A percentile compares a stretch with the other conserved stretches of the same genome.
phyloP scores from a whole-genome alignment of 1,140 invertebrate species.

The Lordiphosa collinella region DNA sequence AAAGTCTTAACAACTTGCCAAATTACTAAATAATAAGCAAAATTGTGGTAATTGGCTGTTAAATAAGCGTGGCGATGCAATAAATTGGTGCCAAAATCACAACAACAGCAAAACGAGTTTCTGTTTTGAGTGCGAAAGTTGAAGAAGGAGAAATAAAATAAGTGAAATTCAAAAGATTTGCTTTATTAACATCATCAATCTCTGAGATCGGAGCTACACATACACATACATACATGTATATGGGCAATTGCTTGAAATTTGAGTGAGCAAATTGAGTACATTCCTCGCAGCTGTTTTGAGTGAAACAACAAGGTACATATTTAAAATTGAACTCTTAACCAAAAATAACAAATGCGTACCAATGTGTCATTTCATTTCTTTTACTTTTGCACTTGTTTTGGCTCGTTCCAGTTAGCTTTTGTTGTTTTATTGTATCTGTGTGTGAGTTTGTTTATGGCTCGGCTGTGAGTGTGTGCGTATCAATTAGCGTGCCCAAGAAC shows the following conservation, averaged over 20 bases:
- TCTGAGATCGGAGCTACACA: too few relatives aligned
- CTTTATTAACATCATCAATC: too few relatives aligned
- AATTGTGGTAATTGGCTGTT: slow-evolving; percentile 6
- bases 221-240: too few relatives aligned
- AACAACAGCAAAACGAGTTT: slow-evolving; percentile 1
- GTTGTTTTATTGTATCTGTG: background rate
- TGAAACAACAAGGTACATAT: slow-evolving; percentile 11
- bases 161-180: too few relatives aligned
- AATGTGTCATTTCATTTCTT: slow-evolving; percentile 21
- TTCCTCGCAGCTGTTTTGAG: slow-evolving; percentile 15
- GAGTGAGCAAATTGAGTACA: slow-evolving; percentile 29
- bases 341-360: slow-evolving; percentile 30
- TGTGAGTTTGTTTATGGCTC: slow-evolving; percentile 37
- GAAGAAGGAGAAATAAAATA: too few relatives aligned
- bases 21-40: background rate
- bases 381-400: slow-evolving; percentile 9
- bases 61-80: slow-evolving; percentile 3
- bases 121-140: slow-evolving; percentile 1
- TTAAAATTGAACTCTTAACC: slow-evolving; percentile 2
- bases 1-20: background rate
- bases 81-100: slow-evolving; percentile 9
- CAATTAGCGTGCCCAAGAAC: slow-evolving; percentile 52
- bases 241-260: background rate
- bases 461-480: slow-evolving; percentile 37
- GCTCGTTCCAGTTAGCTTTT: slow-evolving; percentile 51